These are phyloP conservation scores for Muscina levida DNA, from an alignment of 2,888 invertebrate species.

Conservation along the genomic window DNA sequence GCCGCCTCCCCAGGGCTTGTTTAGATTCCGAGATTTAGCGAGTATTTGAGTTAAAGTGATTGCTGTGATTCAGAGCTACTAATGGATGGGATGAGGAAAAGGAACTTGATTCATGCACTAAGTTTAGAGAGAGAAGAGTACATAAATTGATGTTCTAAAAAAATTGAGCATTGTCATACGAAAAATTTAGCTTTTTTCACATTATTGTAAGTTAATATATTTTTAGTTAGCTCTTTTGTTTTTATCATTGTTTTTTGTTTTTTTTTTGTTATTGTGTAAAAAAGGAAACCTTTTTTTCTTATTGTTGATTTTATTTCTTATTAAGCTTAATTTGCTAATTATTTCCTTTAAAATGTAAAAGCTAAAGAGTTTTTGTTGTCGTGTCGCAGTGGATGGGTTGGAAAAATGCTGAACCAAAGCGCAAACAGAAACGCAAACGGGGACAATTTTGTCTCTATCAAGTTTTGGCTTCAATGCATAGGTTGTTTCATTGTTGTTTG, in stretches of 20 bases:
- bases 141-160: slow-evolving; percentile 9
- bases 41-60: too few species aligned
- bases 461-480: not conserved
- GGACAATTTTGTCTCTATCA: not conserved
- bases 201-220: too few species aligned
- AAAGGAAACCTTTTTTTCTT: slow-evolving; percentile 35
- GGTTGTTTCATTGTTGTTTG: slow-evolving; percentile 3
- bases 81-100: not conserved
- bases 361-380: not conserved
- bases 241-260: too few species aligned
- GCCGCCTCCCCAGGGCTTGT: not conserved
- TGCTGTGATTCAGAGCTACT: too few species aligned
- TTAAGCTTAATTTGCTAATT: slow-evolving; percentile 14
- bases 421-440: not conserved
- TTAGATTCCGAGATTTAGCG: not conserved
- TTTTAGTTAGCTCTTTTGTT: not conserved
- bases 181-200: slow-evolving; percentile 9
- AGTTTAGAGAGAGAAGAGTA: not conserved
- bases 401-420: not conserved
- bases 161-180: slow-evolving; percentile 33
- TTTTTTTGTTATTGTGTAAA: slow-evolving; percentile 13
- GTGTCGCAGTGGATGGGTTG: not conserved
- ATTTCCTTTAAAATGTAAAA: slow-evolving; percentile 13
- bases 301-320: slow-evolving; percentile 7
- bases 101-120: not conserved